Evolutionary conservation across 1,140 invertebrate genomes (phyloP), one percentile per base, ranked within the genome.

Genomic region (Lerema accius): DNA sequence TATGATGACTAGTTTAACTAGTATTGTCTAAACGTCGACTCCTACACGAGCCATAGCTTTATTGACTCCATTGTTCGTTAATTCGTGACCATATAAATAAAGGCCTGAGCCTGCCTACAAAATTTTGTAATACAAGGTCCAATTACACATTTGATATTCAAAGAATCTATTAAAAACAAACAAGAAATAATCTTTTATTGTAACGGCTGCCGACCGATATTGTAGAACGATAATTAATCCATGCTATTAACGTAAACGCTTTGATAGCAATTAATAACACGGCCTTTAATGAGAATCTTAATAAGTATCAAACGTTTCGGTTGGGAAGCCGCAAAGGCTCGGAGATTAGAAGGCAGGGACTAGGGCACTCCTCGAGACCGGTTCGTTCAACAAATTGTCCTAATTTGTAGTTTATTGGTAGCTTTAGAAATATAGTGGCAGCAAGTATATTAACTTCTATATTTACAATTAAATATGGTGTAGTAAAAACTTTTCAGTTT

Each of bases 221-320:
- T 43, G 19, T 39, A 39, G 37, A 56, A 56, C 40, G 43, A 32
- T 45, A 56, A 56, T 56, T 40, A 56, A 56, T 42, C 39, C 42
- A 28, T 15, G 39, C 51, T 19, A 56, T 56, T 56, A 56, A 43
- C 37, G 40, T 55, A 55, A 55, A 42, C 17, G 37, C 16, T 55
- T 55, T 26, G 4, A 37, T 42, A 17, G 39, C 40, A 43, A 43
- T 56, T 56, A 56, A 56, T 56, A 43, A 56, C 39, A 23, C 9
- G 23, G 13, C 17, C 23, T 16, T 19, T 56, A 56, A 43, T 56
- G 19, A 56, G 51, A 43, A 28, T 56, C 51, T 56, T 56, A 56
- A 56, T 56, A 28, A 56, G 43, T 56, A 43, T 28, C 14, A 56
- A 14, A 4, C 11, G 45, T 40, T 11, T 3, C 10, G 9, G 0